Evolutionary conservation across 2,797 vertebrate genomes (phyloP), one percentile per base, ranked within the genome.

Genomic region (Ctenosaura bakeri): DNA sequence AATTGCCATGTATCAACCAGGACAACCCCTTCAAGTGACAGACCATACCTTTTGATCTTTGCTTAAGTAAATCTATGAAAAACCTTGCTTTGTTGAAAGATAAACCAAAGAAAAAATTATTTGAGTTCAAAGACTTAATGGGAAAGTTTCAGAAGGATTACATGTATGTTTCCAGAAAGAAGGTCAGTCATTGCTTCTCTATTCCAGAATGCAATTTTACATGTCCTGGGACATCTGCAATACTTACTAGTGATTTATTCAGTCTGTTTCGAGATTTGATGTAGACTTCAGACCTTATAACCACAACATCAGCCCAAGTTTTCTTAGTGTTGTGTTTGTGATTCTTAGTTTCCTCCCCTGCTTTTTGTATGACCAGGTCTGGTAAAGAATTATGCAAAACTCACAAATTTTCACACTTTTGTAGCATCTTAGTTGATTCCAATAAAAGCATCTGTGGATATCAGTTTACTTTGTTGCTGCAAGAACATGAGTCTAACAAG

Each of bases 21-120:
- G 54, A 69, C 50, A 73, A 88, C 83, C 50, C 87, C 35, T 73
- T 88, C 50, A 88, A 74, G 32, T 73, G 16, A 35, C 66, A 35
- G 50, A 66, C 4, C 32, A 35, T 66, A 26, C 32, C 50, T 56
- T 82, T 82, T 88, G 66, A 88, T 73, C 50, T 73, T 26, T 73
- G 42, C 79, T 66, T 73, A 52, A 38, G 10, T 88, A 42, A 69
- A 73, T 24, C 42, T 29, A 82, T 82, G 38, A 56, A 87, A 46
- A 87, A 13, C 50, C 54, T 52, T 56, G 50, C 62, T 80, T 62
- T 35, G 32, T 56, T 82, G 79, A 83, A 82, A 88, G 50, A 59
- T 20, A 71, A 35, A 6, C 52, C 66, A n/a, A 88, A 32, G 59
- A 3, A 46, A 87, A 50, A 52, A 79, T 38, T 82, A 69, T 32